A percentile compares a stretch with the other conserved stretches of the same genome.
phyloP scores from a whole-genome alignment of 2,888 invertebrate genomes.

The Nasonovia ribisnigri region DNA sequence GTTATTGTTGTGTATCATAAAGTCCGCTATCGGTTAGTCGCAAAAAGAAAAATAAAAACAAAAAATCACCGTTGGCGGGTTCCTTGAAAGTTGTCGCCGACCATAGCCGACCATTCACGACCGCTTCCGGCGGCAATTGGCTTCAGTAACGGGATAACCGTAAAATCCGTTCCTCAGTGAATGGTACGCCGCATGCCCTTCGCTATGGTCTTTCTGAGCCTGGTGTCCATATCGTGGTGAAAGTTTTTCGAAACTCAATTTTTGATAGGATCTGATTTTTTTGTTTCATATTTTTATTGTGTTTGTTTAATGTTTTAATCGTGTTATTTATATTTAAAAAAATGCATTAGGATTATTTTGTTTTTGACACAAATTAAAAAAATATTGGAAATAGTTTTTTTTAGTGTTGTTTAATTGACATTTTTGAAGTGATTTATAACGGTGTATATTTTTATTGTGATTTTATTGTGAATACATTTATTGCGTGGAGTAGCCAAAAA shows the following conservation, averaged over 20 bases:
- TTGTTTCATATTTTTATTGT: not conserved
- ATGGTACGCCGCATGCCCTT: constrained; percentile 64
- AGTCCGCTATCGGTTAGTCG: not conserved
- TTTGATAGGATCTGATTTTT: constrained; percentile 3
- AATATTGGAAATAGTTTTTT: not conserved
- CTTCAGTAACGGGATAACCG: constrained; percentile 64
- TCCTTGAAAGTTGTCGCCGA: constrained; percentile 61
- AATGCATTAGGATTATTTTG: not conserved
- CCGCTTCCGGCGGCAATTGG: constrained; percentile 60
- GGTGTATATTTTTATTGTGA: constrained; percentile 7
- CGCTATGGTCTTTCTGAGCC: constrained; percentile 56
- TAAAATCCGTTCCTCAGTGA: constrained; percentile 63
- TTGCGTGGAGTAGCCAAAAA: not conserved
- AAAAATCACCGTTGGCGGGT: constrained; percentile 47
- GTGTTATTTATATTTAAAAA: too few relatives aligned
- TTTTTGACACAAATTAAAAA: not conserved
- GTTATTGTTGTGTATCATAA: constrained; percentile 29
- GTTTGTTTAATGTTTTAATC: not conserved
- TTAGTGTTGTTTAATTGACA: constrained; percentile 14
- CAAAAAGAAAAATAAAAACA: constrained; percentile 2
- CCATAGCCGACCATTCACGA: constrained; percentile 50
- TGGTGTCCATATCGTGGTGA: constrained; percentile 48
- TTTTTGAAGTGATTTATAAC: constrained; percentile 29
- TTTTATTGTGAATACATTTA: not conserved
- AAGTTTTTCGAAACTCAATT: constrained; percentile 55